Percentiles rank a stretch among this genome's conserved stretches.
phyloP scores from a whole-genome alignment of 37 sponge, comb jelly and placozoan species.

The Beroe forskalii region DNA sequence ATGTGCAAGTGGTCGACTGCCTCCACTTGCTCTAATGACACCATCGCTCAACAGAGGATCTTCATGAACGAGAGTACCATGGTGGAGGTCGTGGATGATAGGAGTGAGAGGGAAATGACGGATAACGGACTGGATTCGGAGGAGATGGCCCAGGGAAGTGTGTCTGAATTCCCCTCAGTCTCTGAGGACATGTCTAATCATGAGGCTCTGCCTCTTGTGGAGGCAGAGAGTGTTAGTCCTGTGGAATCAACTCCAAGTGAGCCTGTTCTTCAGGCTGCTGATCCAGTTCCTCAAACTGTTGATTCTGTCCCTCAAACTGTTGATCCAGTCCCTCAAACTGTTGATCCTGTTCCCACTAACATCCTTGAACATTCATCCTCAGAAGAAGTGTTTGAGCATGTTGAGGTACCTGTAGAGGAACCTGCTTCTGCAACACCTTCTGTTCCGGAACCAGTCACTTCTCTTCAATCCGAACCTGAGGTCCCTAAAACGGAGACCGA shows the following conservation, averaged over 20 bases:
- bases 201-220: neutral
- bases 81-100: conserved; percentile 1
- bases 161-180: neutral
- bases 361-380: neutral
- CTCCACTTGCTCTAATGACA: conserved; percentile 50
- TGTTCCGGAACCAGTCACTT: neutral
- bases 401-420: neutral
- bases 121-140: neutral
- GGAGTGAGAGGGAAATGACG: neutral
- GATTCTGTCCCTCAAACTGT: neutral
- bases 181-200: neutral
- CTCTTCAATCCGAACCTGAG: neutral
- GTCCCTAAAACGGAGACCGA: neutral
- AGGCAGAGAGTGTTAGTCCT: neutral
- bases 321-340: neutral
- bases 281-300: neutral
- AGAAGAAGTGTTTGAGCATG: neutral
- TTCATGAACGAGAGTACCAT: neutral
- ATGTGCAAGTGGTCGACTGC: conserved; percentile 44
- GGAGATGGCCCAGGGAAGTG: neutral
- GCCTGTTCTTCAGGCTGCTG: neutral
- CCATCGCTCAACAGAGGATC: conserved; percentile 41
- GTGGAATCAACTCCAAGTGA: neutral
- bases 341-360: neutral
- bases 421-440: neutral